phyloP scores from a whole-genome alignment of 2,797 vertebrate genomes.

The Zenarchopterus dispar region DNA sequence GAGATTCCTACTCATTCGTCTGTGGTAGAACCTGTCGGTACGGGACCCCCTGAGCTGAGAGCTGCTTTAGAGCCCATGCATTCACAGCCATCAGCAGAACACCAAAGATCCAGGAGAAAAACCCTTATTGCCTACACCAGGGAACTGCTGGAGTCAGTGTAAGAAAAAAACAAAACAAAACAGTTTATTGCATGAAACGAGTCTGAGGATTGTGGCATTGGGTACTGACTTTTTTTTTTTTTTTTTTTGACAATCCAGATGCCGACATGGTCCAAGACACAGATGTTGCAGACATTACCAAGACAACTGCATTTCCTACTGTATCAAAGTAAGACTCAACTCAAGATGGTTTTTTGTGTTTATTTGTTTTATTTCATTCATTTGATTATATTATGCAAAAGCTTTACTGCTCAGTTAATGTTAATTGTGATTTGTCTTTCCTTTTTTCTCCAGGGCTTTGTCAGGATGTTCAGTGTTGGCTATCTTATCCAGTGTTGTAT shows the following conservation, averaged over 20 bases:
- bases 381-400: background rate
- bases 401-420: background rate
- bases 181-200: background rate
- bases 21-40: conserved; percentile 77
- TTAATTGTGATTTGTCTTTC: background rate
- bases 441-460: conserved; percentile 86
- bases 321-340: conserved; percentile 89
- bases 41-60: conserved; percentile 61
- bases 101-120: conserved; percentile 67
- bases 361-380: background rate
- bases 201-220: background rate
- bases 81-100: conserved; percentile 53
- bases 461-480: conserved; percentile 98
- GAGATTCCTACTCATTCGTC: conserved; percentile 91
- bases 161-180: conserved; percentile 65
- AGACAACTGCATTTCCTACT: conserved; percentile 98
- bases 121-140: conserved; percentile 79
- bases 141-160: conserved; percentile 90
- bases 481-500: conserved; percentile 99
- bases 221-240: background rate
- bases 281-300: conserved; percentile 97
- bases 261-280: conserved; percentile 95
- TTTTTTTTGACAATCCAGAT: conserved; percentile 82
- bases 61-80: conserved; percentile 39
- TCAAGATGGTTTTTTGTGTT: too few relatives aligned